A percentile compares a stretch with the other conserved stretches of the same genome.
phyloP scores from a whole-genome alignment of 1,140 invertebrate species.

The Brachionus rotundiformis region DNA sequence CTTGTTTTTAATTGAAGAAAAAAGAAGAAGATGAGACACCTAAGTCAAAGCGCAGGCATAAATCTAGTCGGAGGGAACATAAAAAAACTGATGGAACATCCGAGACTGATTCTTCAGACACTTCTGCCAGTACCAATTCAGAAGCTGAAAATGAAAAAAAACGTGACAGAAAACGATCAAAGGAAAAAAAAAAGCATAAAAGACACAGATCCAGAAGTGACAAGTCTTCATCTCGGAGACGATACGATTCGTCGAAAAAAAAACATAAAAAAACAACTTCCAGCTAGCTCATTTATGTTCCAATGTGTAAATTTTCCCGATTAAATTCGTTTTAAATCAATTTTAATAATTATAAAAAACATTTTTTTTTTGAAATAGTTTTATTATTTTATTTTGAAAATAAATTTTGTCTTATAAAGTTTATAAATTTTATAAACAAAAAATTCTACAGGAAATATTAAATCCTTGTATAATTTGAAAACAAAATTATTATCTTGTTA shows the following conservation, averaged over 20 bases:
- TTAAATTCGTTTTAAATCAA: background rate
- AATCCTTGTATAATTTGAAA: too few species aligned
- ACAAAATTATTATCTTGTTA: too few species aligned
- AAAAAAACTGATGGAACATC: background rate
- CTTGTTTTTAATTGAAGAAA: background rate
- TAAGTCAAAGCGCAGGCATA: background rate
- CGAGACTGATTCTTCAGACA: background rate
- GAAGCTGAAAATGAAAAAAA: background rate
- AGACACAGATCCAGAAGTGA: background rate
- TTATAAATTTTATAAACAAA: too few species aligned
- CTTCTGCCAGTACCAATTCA: background rate
- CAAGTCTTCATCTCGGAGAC: constrained; percentile 4
- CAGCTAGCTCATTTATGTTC: background rate
- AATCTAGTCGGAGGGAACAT: background rate
- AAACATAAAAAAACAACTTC: constrained; percentile 36
- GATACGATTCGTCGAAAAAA: background rate
- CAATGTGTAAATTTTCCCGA: background rate
- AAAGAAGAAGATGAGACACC: background rate
- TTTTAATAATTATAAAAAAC: background rate
- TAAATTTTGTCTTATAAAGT: background rate
- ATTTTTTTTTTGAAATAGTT: background rate
- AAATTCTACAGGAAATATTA: too few species aligned
- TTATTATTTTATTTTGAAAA: background rate
- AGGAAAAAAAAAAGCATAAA: background rate
- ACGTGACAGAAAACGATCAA: background rate